A percentile compares a stretch with the other conserved stretches of the same genome.
Evolutionary conservation across 2,113 vertebrate genomes (phyloP).

Genomic region (Rhinolophus ferrumequinum): DNA sequence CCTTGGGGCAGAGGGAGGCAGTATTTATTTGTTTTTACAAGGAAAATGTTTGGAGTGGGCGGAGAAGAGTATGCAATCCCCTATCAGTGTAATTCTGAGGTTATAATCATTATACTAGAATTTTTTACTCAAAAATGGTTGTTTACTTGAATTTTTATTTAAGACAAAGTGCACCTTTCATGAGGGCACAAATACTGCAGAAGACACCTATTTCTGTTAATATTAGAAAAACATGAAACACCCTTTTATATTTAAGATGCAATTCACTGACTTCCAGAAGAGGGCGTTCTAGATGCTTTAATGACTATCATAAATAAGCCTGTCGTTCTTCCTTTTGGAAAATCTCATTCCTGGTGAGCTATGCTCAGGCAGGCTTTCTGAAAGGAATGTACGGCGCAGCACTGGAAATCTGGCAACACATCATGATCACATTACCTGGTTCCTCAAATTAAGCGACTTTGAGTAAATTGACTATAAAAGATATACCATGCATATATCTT

Average conservation of each 20-base stretch:
- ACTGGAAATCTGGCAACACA: background rate
- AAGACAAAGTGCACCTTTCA: background rate
- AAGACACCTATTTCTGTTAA: background rate
- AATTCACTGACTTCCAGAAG: constrained; percentile 73
- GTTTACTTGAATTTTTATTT: constrained; percentile 1
- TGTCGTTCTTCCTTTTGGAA: background rate
- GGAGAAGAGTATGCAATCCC: background rate
- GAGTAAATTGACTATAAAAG: background rate
- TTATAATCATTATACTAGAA: background rate
- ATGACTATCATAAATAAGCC: background rate
- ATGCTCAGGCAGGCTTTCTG: background rate
- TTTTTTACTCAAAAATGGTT: background rate
- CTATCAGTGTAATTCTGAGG: background rate
- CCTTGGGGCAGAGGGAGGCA: background rate
- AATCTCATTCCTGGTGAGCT: background rate
- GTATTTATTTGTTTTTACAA: background rate
- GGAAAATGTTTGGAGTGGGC: background rate
- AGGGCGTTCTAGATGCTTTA: constrained; percentile 55
- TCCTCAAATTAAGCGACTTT: background rate
- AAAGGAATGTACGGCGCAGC: background rate
- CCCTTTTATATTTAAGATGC: background rate
- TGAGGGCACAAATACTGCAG: background rate
- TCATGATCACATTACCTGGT: background rate
- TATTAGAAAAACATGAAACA: background rate
- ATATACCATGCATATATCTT: background rate